Conservation (phyloP, 2,888 invertebrate genomes). For the Escarpia spicata region DNA sequence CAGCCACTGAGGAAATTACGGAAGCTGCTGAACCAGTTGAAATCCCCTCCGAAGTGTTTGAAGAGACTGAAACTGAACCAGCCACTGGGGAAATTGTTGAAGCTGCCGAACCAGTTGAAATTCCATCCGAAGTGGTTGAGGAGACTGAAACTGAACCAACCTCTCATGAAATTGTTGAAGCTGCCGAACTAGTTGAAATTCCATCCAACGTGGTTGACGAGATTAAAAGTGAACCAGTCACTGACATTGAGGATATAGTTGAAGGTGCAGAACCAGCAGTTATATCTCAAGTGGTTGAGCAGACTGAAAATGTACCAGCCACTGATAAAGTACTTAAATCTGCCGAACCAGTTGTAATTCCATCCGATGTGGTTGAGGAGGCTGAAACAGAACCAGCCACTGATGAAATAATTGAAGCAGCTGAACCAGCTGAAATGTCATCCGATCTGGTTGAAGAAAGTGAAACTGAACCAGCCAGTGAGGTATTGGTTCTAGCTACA, state of each 20-base stretch:
- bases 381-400: background rate
- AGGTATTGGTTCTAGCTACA: background rate
- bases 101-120: background rate
- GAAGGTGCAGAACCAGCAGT: background rate
- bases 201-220: background rate
- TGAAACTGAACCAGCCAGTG: background rate
- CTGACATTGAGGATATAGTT: background rate
- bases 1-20: background rate
- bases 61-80: slow-evolving; percentile 17
- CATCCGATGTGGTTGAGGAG: background rate
- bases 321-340: background rate
- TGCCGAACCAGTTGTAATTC: background rate
- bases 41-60: background rate
- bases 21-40: background rate
- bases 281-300: background rate
- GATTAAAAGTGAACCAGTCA: slow-evolving; percentile 17
- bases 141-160: background rate
- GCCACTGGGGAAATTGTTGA: background rate
- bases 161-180: slow-evolving; percentile 17
- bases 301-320: background rate
- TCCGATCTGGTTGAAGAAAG: background rate
- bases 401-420: background rate
- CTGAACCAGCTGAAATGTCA: background rate
- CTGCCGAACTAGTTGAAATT: background rate
- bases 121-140: background rate